Percentiles rank a stretch among this genome's conserved stretches.
These are phyloP conservation scores for Orientallactaga sibirica DNA, from an alignment of 2,797 vertebrate genomes.

Conservation along the genomic window DNA sequence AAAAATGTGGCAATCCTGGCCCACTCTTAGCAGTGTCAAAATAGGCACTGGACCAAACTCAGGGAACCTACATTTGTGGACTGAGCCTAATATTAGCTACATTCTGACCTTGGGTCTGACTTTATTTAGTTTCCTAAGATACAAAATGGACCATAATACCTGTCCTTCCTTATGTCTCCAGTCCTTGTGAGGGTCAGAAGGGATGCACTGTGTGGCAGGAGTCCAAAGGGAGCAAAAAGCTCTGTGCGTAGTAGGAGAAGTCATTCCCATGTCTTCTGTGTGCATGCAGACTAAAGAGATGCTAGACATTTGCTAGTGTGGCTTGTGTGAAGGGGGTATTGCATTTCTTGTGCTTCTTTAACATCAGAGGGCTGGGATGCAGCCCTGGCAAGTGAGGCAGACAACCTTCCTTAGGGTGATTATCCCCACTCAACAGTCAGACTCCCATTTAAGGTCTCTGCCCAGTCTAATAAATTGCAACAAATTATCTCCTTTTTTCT, in stretches of 20 bases:
- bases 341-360: background rate
- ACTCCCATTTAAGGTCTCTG: constrained; percentile 31
- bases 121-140: background rate
- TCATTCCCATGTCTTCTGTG: background rate
- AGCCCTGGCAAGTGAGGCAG: background rate
- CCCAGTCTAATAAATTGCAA: background rate
- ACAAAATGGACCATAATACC: background rate
- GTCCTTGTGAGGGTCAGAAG: background rate
- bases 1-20: background rate
- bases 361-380: background rate
- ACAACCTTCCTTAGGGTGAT: background rate
- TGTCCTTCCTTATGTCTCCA: background rate
- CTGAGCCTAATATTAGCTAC: background rate
- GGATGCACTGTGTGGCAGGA: background rate
- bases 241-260: background rate
- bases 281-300: background rate
- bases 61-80: background rate
- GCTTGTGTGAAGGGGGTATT: background rate
- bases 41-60: background rate
- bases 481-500: constrained; percentile 49
- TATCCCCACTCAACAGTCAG: background rate
- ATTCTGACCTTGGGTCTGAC: background rate
- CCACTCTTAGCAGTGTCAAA: background rate
- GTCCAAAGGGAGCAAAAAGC: constrained; percentile 26
- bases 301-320: constrained; percentile 15